Evolutionary conservation across 2,888 invertebrate species (phyloP), one percentile per base, ranked within the genome.

Genomic region (Norana najaformis): DNA sequence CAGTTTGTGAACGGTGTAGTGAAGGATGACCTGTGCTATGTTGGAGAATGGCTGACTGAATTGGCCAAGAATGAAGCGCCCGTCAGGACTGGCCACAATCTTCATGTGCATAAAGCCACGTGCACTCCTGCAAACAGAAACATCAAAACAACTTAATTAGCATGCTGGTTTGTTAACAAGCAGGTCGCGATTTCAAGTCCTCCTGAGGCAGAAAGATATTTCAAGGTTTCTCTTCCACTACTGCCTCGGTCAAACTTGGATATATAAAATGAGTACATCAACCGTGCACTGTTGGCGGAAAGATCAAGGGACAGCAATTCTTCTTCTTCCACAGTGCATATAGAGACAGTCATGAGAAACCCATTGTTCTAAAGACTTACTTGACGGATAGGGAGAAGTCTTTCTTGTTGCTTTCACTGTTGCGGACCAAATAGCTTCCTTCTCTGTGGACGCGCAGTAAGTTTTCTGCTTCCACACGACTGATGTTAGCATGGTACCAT

Each of bases 51-150:
- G 98, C 92, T 98, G 97, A 94, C 98, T 97, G 94, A 98, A 98
- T 94, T 97, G 97, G 13, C 98, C 98, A 93, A 99, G 95, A 90
- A 98, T 97, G 95, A 97, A 98, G 91, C 97, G 97, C 91, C 97
- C 97, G 93, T 96, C 96, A 93, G 96, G 96, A 34, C 89, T 90
- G 89, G 90, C 83, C 8, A 89, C 69, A 92, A 99, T 98, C 93
- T 98, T 96, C 97, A 99, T 98, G 95, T 99, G 98, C 97, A 99
- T 98, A 94, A 98, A 98, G 89, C 98, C 98, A 94, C 97, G 96
- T 90, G 97, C 97, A 94, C 98, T 98, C 95, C 98, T 98, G 93
- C 16, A 69, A 69, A 69, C 69, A 69, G 69, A 69, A 69, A 69
- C n/a, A 8, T 30, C 3, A 30, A n/a, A 69, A 39, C 30, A 23